These are phyloP conservation scores for Hemibagrus wyckioides DNA, from an alignment of 2,113 vertebrate species.

Conservation along the genomic window DNA sequence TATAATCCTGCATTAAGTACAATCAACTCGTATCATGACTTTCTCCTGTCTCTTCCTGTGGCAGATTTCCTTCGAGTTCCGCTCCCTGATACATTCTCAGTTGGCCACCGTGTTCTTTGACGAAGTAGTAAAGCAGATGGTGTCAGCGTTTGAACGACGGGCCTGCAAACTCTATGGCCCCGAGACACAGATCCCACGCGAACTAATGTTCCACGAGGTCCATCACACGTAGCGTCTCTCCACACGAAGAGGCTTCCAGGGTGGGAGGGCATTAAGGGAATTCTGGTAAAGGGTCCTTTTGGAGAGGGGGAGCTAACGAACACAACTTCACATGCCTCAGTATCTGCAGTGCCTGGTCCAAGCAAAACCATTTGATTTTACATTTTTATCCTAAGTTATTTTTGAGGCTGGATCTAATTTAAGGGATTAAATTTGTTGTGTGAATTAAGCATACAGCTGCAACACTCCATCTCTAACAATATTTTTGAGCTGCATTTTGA, in stretches of 20 bases:
- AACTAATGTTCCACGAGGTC: constrained; percentile 90
- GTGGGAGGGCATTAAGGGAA: constrained; percentile 2
- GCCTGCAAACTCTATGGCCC: constrained; percentile 81
- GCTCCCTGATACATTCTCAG: constrained; percentile 92
- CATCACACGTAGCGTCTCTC: constrained; percentile 81
- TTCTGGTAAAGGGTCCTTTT: constrained; percentile 23
- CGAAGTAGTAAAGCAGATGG: constrained; percentile 96
- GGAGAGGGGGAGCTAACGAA: constrained; percentile 20
- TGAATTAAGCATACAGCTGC: neutral
- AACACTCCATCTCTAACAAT: constrained; percentile 35
- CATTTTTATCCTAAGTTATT: constrained; percentile 43
- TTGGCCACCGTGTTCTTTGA: constrained; percentile 91
- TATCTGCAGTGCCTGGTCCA: constrained; percentile 63
- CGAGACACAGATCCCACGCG: constrained; percentile 86
- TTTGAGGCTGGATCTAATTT: constrained; percentile 44
- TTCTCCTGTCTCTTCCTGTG: neutral
- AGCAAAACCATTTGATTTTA: constrained; percentile 44
- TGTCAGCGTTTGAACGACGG: constrained; percentile 88
- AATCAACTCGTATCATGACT: neutral
- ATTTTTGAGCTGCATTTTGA: constrained; percentile 7
- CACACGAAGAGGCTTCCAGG: neutral
- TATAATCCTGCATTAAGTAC: neutral
- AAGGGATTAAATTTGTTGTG: neutral
- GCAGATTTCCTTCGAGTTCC: constrained; percentile 96
- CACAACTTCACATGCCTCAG: constrained; percentile 38